Percentiles rank a stretch among this genome's conserved stretches.
Evolutionary conservation across 2,113 vertebrate genomes (phyloP).

Genomic region (Camelus dromedarius): DNA sequence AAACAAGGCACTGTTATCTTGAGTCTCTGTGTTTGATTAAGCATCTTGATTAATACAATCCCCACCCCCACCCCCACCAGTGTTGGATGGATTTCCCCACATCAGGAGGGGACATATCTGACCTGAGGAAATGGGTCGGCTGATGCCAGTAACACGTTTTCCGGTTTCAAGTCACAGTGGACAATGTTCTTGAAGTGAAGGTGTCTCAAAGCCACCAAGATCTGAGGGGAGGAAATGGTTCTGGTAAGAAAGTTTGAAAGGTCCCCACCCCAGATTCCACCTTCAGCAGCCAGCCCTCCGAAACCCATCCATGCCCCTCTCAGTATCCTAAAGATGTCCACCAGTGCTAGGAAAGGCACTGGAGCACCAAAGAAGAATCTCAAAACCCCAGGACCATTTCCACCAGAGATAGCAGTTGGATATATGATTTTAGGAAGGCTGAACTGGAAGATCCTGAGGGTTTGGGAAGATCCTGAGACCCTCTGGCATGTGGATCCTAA

Average conservation of each 20-base stretch:
- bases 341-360: rapidly evolving
- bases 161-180: conserved; percentile 95
- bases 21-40: background rate
- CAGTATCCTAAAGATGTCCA: background rate
- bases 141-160: conserved; percentile 94
- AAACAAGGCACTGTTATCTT: background rate
- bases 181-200: conserved; percentile 97
- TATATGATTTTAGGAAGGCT: background rate
- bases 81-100: background rate
- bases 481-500: background rate
- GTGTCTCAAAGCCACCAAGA: conserved; percentile 93
- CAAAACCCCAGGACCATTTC: background rate
- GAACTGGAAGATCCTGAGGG: too few relatives aligned
- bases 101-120: background rate
- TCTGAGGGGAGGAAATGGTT: conserved; percentile 84
- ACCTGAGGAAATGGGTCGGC: conserved; percentile 95
- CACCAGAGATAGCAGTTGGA: background rate
- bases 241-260: background rate
- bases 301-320: background rate
- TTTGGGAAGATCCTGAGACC: background rate
- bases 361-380: background rate
- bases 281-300: background rate
- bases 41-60: background rate
- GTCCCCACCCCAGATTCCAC: rapidly evolving
- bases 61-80: background rate